Percentiles rank a stretch among this genome's conserved stretches.
phyloP scores from a whole-genome alignment of 2,888 invertebrate genomes.

The Boloria euphrosyne region DNA sequence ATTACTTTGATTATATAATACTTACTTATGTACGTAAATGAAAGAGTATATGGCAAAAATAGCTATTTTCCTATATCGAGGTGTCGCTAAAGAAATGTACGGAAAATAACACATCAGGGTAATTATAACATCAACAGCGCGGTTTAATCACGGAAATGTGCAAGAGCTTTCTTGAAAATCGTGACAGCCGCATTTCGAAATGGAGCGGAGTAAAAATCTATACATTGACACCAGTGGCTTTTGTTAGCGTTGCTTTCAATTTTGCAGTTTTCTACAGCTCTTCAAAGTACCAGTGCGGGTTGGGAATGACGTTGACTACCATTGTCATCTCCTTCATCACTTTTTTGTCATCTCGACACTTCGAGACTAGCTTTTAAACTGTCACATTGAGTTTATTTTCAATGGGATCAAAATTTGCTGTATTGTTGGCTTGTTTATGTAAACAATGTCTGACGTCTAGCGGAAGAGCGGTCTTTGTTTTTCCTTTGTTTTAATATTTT shows the following conservation, averaged over 20 bases:
- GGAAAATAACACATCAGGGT: slow-evolving; percentile 20
- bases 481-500: slow-evolving; percentile 9
- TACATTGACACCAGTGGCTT: slow-evolving; percentile 52
- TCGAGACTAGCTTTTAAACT: slow-evolving; percentile 40
- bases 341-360: slow-evolving; percentile 39
- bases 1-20: no score
- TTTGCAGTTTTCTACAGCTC: slow-evolving; percentile 52
- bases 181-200: slow-evolving; percentile 48
- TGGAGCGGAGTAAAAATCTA: slow-evolving; percentile 29
- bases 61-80: not conserved
- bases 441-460: slow-evolving; percentile 25
- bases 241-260: slow-evolving; percentile 61
- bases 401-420: slow-evolving; percentile 30
- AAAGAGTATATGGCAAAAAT: no score
- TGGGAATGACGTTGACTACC: slow-evolving; percentile 39
- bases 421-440: slow-evolving; percentile 33
- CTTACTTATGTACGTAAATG: no score
- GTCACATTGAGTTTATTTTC: slow-evolving; percentile 38
- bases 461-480: slow-evolving; percentile 6
- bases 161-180: slow-evolving; percentile 27
- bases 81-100: not conserved
- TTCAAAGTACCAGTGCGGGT: slow-evolving; percentile 49
- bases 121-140: slow-evolving; percentile 30
- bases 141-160: slow-evolving; percentile 32
- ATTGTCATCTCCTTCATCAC: slow-evolving; percentile 40